Conservation (phyloP, 2,797 vertebrate species). For the Muscicapa striata region DNA sequence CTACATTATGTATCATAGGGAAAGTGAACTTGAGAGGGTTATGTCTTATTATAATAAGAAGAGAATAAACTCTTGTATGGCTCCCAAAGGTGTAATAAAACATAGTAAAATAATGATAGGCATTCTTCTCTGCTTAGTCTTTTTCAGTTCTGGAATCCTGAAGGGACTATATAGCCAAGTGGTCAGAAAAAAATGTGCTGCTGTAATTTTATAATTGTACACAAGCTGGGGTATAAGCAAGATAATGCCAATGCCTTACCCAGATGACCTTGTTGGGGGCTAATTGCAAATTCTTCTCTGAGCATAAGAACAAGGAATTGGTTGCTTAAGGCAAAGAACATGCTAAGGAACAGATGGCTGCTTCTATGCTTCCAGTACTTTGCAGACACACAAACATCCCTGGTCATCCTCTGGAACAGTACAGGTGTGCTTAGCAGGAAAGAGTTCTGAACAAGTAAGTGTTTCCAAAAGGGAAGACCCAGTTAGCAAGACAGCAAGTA, state of each 20-base stretch:
- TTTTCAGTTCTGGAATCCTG: constrained; percentile 10
- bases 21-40: neutral
- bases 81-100: neutral
- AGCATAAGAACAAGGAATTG: constrained; percentile 32
- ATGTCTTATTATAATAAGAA: neutral
- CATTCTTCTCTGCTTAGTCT: neutral
- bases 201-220: constrained; percentile 17
- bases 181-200: constrained; percentile 16
- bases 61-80: neutral
- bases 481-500: neutral
- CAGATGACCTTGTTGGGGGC: constrained; percentile 39
- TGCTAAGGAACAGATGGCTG: constrained; percentile 52
- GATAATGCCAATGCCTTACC: neutral
- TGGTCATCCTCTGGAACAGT: constrained; percentile 9
- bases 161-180: neutral
- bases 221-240: neutral
- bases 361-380: neutral
- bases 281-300: constrained; percentile 53
- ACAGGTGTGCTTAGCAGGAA: neutral
- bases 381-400: neutral
- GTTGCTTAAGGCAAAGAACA: constrained; percentile 59
- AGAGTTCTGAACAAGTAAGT: neutral
- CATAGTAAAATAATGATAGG: neutral
- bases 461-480: neutral
- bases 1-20: neutral